Evolutionary conservation across 2,888 invertebrate species (phyloP), one percentile per base, ranked within the genome.

Genomic region (Sclerodermus sp.): DNA sequence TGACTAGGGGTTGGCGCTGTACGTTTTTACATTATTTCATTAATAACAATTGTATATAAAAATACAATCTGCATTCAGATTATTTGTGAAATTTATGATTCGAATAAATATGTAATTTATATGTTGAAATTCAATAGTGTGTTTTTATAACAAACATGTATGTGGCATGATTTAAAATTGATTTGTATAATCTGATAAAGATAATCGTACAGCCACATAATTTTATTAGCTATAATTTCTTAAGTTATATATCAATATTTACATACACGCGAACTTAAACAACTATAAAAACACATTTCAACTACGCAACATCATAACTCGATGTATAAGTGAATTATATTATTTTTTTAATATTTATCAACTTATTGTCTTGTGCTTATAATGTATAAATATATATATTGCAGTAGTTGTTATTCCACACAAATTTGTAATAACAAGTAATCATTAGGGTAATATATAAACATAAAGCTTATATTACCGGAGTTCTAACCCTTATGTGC

Each of bases 11-110:
- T 64, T 71, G 63, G 61, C 64, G 64, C 67, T 70, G 67, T 63
- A 73, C 61, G 60, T 62, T 60, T 70, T 60, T n/a, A n/a, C 59
- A 62, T 65, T 59, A 52, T 55, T 61, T 59, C 61, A 65, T 66
- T 53, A 61, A 64, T 67, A 71, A 74, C 70, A 68, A 68, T 69
- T 68, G 67, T 70, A 69, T 75, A 76, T 59, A 75, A 77, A 76
- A 76, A 76, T 76, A 76, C 68, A 68, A 68, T 71, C 58, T 66
- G 59, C 57, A 36, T 51, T 53, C 49, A 39, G 47, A 44, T 53
- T 56, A 18, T 41, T 49, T 46, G 45, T 42, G 47, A 57, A 57
- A 55, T 55, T 45, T 57, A 51, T 54, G 46, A 42, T 54, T 55
- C 47, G 48, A 50, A 54, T 59, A 53, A 46, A 49, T 41, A 53